phyloP scores from a whole-genome alignment of 2,797 vertebrate genomes.

The Halcyon badia region DNA sequence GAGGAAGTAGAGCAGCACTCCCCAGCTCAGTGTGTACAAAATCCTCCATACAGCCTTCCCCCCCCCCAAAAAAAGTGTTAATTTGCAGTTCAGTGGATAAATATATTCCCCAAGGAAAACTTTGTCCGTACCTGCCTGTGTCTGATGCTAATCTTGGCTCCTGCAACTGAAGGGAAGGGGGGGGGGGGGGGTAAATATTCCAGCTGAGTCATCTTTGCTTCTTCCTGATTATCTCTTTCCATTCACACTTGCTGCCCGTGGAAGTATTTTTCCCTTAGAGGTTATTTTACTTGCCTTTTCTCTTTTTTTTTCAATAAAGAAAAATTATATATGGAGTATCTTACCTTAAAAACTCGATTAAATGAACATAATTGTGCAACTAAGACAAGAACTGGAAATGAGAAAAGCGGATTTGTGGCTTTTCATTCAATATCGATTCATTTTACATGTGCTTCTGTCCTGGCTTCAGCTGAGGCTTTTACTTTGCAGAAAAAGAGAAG shows the following conservation, averaged over 20 bases:
- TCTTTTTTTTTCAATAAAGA: background rate
- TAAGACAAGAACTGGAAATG: background rate
- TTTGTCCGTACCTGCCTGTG: background rate
- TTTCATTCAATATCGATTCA: background rate
- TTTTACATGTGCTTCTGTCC: background rate
- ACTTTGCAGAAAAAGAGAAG: background rate
- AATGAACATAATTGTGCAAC: background rate
- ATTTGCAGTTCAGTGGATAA: background rate
- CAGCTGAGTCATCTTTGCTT: background rate
- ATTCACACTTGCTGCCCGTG: background rate
- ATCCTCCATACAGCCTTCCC: background rate
- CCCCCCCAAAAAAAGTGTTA: background rate
- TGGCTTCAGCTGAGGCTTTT: background rate
- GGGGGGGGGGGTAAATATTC: background rate
- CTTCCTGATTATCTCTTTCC: background rate
- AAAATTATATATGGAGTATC: background rate
- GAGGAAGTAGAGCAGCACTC: background rate
- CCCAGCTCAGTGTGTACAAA: background rate
- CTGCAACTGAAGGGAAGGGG: background rate
- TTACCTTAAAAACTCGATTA: background rate
- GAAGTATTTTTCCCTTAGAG: background rate
- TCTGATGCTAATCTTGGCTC: background rate
- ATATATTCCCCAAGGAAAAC: background rate
- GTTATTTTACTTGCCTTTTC: background rate
- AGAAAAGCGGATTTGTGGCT: background rate